phyloP scores from a whole-genome alignment of 2,888 invertebrate species.

The Odontocerum albicorne region DNA sequence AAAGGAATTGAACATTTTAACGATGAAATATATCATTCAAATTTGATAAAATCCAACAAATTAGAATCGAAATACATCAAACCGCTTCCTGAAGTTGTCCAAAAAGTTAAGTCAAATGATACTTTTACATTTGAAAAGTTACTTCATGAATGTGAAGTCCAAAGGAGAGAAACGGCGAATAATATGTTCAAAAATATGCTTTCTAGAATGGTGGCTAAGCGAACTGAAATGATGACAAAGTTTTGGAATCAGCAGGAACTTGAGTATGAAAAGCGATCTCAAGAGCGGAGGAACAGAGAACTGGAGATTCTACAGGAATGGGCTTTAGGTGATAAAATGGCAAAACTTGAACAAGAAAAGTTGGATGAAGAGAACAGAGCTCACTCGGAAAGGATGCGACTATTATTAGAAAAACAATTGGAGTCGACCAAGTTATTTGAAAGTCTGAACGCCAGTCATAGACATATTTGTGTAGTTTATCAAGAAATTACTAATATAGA shows the following conservation, averaged over 20 bases:
- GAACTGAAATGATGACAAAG: conserved; percentile 44
- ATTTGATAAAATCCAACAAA: conserved; percentile 39
- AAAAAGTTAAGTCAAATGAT: conserved; percentile 36
- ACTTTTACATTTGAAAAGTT: conserved; percentile 36
- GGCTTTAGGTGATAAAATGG: conserved; percentile 45
- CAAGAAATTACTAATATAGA: conserved; percentile 57
- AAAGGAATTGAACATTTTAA: too few species aligned
- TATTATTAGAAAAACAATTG: conserved; percentile 55
- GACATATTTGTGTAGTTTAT: conserved; percentile 58
- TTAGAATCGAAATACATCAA: too few species aligned
- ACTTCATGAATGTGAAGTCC: conserved; percentile 27
- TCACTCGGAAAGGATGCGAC: conserved; percentile 54
- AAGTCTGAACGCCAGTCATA: conserved; percentile 59
- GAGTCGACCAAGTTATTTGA: conserved; percentile 53
- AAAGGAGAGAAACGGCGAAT: conserved; percentile 27
- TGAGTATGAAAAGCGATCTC: conserved; percentile 42
- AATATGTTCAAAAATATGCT: conserved; percentile 45
- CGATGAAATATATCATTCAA: conserved; percentile 18
- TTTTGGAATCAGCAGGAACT: conserved; percentile 48
- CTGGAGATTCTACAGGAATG: conserved; percentile 43
- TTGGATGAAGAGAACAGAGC: conserved; percentile 57
- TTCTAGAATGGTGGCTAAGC: conserved; percentile 47
- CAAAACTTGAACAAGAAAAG: conserved; percentile 51
- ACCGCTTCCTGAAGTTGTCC: too few species aligned
- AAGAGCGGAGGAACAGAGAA: conserved; percentile 37